Conservation (phyloP, 2,113 vertebrate species). For the Chitala chitala region DNA sequence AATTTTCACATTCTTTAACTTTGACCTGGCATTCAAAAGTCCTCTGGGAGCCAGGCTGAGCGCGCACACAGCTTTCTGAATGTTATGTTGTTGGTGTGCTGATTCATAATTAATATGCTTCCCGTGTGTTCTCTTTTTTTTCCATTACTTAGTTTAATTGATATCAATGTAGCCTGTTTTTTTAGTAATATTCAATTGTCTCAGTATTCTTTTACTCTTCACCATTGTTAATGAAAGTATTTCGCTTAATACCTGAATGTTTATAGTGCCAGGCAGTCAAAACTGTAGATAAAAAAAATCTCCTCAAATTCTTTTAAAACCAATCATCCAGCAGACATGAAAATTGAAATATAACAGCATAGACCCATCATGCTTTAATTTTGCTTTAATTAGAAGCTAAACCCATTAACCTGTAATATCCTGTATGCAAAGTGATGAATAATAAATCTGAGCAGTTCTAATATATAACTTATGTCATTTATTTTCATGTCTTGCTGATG, state of each 20-base stretch:
- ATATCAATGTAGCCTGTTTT: slow-evolving; percentile 50
- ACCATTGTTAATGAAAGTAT: too few species aligned
- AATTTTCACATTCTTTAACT: slow-evolving; percentile 39
- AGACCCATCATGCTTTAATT: neutral
- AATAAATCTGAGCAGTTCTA: slow-evolving; percentile 9
- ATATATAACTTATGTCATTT: neutral
- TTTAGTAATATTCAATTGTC: too few species aligned
- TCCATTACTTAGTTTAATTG: slow-evolving; percentile 47
- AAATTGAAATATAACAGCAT: slow-evolving; percentile 14
- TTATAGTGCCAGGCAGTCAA: too few species aligned
- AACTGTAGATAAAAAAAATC: neutral
- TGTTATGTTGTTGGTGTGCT: slow-evolving; percentile 47
- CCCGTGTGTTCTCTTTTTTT: slow-evolving; percentile 48
- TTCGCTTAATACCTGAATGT: too few species aligned
- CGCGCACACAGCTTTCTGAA: slow-evolving; percentile 36
- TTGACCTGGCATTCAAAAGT: slow-evolving; percentile 45
- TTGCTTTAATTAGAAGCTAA: slow-evolving; percentile 10
- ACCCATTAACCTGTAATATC: slow-evolving; percentile 20
- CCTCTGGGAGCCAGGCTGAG: slow-evolving; percentile 26
- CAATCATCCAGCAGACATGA: slow-evolving; percentile 3
- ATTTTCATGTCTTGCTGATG: neutral
- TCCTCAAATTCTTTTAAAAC: neutral
- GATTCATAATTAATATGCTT: slow-evolving; percentile 55
- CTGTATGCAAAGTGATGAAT: neutral
- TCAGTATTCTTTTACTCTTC: slow-evolving; percentile 33